These are phyloP conservation scores for Anastrepha obliqua DNA, from an alignment of 1,140 invertebrate species.

Conservation along the genomic window DNA sequence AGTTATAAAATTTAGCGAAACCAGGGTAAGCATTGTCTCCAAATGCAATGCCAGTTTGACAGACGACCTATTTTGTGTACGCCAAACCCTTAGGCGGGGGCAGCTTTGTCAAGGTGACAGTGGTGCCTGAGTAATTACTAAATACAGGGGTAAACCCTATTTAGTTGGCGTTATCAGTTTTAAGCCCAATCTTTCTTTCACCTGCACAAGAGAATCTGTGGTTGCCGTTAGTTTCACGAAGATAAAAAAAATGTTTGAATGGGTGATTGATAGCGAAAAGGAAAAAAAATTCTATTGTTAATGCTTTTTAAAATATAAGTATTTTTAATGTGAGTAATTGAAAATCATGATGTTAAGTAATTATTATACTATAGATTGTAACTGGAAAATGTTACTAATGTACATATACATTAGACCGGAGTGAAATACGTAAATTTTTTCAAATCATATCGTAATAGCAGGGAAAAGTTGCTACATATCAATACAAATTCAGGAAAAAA, in stretches of 20 bases:
- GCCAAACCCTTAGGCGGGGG: neutral
- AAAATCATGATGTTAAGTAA: too few species aligned
- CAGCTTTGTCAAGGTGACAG: neutral
- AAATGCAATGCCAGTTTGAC: neutral
- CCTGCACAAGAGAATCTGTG: neutral
- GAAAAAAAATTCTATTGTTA: neutral
- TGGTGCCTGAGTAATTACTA: neutral
- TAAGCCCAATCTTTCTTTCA: neutral
- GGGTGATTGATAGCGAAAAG: neutral
- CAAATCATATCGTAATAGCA: too few species aligned
- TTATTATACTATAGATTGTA: too few species aligned
- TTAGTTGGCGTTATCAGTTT: neutral
- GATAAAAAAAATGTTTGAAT: neutral
- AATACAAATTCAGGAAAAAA: too few species aligned
- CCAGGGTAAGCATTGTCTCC: neutral
- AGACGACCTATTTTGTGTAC: neutral
- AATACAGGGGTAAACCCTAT: neutral
- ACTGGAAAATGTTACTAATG: too few species aligned
- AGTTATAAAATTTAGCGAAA: neutral
- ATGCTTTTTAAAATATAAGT: neutral
- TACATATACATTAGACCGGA: too few species aligned
- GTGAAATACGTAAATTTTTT: too few species aligned
- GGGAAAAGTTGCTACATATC: too few species aligned
- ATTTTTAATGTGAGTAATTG: neutral
- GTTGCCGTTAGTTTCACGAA: neutral